Conservation (phyloP, 2,888 invertebrate genomes). For the Cosmorhoe ocellata region DNA sequence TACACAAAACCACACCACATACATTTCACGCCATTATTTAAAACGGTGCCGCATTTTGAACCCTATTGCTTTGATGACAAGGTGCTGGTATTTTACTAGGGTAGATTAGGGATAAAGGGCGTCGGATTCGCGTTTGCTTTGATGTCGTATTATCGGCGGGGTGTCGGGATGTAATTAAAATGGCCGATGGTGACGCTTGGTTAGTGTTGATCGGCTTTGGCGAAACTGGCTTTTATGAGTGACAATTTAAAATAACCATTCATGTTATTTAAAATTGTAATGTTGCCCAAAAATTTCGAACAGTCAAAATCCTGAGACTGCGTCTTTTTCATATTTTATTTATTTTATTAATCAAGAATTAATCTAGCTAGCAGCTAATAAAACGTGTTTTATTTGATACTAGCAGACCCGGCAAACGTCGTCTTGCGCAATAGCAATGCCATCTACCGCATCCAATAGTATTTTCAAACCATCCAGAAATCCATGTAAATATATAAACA, state of each 20-base stretch:
- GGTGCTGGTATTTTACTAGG: not conserved
- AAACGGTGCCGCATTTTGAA: conserved; percentile 7
- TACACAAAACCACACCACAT: conserved; percentile 37
- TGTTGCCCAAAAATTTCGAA: no score
- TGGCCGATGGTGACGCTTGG: conserved; percentile 20
- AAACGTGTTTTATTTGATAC: no score
- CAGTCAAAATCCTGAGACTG: no score
- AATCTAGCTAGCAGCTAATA: no score
- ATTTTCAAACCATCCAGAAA: no score
- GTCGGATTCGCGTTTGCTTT: conserved; percentile 51
- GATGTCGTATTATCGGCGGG: conserved; percentile 63
- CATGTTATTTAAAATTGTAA: no score
- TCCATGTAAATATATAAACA: no score
- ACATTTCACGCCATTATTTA: not conserved
- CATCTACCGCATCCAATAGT: no score
- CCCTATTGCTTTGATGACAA: not conserved
- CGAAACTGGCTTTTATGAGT: conserved; percentile 1
- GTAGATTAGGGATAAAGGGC: conserved; percentile 33
- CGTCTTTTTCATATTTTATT: no score
- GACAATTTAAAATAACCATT: not conserved
- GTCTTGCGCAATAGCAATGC: no score
- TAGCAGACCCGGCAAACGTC: no score
- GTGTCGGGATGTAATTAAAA: conserved; percentile 59
- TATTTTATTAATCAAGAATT: no score
- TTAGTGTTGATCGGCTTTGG: conserved; percentile 23